phyloP scores from a whole-genome alignment of 2,113 vertebrate genomes.

The Hystrix brachyura region DNA sequence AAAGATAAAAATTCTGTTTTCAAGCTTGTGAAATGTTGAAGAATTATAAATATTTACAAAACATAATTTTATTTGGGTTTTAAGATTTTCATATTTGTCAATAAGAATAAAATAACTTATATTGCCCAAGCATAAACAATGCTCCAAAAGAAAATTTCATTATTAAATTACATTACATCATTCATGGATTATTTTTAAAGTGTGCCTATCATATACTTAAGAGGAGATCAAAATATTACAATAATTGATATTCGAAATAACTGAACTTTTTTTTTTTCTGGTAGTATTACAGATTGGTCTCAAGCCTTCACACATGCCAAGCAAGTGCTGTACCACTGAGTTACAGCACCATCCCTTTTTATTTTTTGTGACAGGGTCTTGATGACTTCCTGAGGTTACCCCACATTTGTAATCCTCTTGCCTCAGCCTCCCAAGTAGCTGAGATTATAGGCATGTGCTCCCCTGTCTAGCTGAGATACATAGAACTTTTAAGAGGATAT shows the following conservation, averaged over 20 bases:
- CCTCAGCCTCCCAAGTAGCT: neutral
- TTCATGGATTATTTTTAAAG: neutral
- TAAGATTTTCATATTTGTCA: constrained; percentile 17
- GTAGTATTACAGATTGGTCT: neutral
- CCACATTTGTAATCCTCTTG: neutral
- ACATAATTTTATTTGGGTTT: constrained; percentile 36
- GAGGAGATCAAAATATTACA: constrained; percentile 25
- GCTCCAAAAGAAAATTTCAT: constrained; percentile 30
- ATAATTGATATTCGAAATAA: constrained; percentile 40
- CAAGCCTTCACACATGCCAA: neutral
- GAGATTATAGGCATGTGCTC: too few species aligned
- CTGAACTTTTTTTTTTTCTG: neutral
- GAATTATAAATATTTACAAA: neutral
- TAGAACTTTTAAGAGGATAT: neutral
- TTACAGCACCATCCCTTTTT: neutral
- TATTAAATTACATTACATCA: neutral
- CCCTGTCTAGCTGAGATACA: neutral
- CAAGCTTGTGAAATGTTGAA: constrained; percentile 12
- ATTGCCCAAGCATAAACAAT: neutral
- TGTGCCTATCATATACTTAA: neutral
- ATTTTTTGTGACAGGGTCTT: neutral
- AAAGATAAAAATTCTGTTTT: constrained; percentile 33
- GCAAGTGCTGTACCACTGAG: neutral
- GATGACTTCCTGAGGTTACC: neutral
- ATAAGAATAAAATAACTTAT: constrained; percentile 7